These are phyloP conservation scores for Anguilla anguilla DNA, from an alignment of 2,797 vertebrate species.

Conservation along the genomic window DNA sequence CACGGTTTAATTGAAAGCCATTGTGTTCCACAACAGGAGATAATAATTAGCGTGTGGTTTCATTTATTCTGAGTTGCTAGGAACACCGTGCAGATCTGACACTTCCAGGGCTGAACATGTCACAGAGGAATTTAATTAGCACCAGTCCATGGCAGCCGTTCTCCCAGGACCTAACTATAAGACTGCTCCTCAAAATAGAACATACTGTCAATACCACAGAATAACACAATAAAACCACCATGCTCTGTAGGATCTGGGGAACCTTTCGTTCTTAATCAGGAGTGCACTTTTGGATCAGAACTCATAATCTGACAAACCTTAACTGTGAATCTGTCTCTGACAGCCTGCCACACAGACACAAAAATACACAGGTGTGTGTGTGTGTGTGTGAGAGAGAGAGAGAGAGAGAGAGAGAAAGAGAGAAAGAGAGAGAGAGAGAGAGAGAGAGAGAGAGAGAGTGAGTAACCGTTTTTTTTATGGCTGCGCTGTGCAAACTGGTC, in stretches of 20 bases:
- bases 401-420: too few species aligned
- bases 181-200: conserved; percentile 4
- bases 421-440: too few species aligned
- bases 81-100: not conserved
- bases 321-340: not conserved
- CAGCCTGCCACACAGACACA: not conserved
- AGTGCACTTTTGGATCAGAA: not conserved
- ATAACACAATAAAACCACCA: not conserved
- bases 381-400: too few species aligned
- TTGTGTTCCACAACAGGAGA: conserved; percentile 8
- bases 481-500: not conserved
- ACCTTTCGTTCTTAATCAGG: not conserved
- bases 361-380: too few species aligned
- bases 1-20: not conserved
- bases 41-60: conserved; percentile 12
- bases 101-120: not conserved
- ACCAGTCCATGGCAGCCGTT: not conserved
- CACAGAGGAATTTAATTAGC: conserved; percentile 23
- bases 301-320: not conserved
- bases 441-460: too few species aligned
- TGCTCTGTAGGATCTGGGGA: not conserved
- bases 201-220: not conserved
- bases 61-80: conserved; percentile 4
- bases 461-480: not conserved
- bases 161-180: not conserved